Base-by-base conservation (phyloP, 2,797 vertebrate species). In the Aldrovandia affinis region DNA sequence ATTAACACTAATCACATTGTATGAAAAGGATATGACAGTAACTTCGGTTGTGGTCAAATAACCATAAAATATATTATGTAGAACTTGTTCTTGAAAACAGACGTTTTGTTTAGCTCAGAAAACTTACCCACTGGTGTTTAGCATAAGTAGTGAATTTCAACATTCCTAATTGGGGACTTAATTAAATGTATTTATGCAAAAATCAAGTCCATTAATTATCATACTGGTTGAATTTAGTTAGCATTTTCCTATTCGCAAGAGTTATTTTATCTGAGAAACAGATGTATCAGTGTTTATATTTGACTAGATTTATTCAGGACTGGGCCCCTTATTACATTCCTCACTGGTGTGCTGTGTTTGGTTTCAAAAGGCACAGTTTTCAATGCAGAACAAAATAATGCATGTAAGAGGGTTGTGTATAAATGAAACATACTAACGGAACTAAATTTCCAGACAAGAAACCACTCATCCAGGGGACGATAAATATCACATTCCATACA, bases 401-500 rank as follows among this genome's bases (percentile, higher is more conserved):
- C 33, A 7, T 22, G 44, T 52, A 25, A 10, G 77, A 77, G 7
- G 20, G n/a, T 39, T 14, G 30, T 61, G 22, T 50, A 52, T 30
- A 65, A 78, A 39, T 73, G 81, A 44, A 57, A 25, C 63, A 33
- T 80, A 36, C 65, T 52, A 3, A 57, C 39, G n/a, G 6, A 15
- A 61, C 63, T 70, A 55, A 77, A 55, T 83, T 81, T 86, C 80
- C 75, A 59, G 52, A 59, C 55, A 77, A 52, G 82, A 83, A 81
- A 65, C 57, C 61, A 25, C 61, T 84, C 63, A 78, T 81, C 47
- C 52, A 54, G 36, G 77, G 81, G 36, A 42, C 3, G 84, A 85
- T 87, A 84, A 61, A 84, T 30, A 85, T 83, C 86, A 83, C 77
- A 86, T 86, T 47, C 78, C 86, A 78, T 25, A 44, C 75, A 83